A percentile compares a stretch with the other conserved stretches of the same genome.
These are phyloP conservation scores for rabbit (Oryctolagus cuniculus) DNA, from an alignment of 2,113 vertebrate species.

Conservation along the genomic window DNA sequence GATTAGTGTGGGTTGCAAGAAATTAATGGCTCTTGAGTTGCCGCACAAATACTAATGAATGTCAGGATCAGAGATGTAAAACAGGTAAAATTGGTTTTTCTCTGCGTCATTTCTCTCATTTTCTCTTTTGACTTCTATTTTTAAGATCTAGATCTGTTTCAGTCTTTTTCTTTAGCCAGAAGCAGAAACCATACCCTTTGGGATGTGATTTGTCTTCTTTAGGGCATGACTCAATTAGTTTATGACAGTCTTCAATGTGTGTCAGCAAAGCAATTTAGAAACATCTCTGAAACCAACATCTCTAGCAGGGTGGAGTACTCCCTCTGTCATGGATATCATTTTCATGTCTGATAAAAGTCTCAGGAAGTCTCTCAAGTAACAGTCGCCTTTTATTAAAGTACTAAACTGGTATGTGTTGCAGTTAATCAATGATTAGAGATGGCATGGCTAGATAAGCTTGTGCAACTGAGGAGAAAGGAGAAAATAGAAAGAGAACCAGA, in stretches of 20 bases:
- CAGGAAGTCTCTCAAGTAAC: not conserved
- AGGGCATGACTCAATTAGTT: conserved; percentile 66
- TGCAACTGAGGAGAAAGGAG: not conserved
- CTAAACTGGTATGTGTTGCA: not conserved
- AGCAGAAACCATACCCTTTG: conserved; percentile 53
- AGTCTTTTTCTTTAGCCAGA: conserved; percentile 67
- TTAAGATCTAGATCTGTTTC: conserved; percentile 73
- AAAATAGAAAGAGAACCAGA: not conserved
- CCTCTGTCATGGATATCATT: not conserved
- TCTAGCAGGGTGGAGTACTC: not conserved
- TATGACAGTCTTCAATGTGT: conserved; percentile 52
- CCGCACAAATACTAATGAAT: conserved; percentile 88
- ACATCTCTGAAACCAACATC: conserved; percentile 45
- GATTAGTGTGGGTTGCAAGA: conserved; percentile 88
- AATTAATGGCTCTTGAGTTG: conserved; percentile 90
- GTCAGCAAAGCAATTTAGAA: conserved; percentile 60
- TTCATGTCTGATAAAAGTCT: not conserved
- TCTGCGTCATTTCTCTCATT: conserved; percentile 58
- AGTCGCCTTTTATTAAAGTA: conserved; percentile 18
- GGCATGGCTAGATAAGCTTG: not conserved
- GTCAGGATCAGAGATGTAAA: conserved; percentile 80
- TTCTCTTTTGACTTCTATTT: conserved; percentile 77
- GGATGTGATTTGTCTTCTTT: conserved; percentile 64
- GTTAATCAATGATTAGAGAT: conserved; percentile 27
- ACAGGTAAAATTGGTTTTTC: conserved; percentile 83